A percentile compares a stretch with the other conserved stretches of the same genome.
phyloP scores from a whole-genome alignment of 2,888 invertebrate genomes.

The Acanthoscelides obtectus region DNA sequence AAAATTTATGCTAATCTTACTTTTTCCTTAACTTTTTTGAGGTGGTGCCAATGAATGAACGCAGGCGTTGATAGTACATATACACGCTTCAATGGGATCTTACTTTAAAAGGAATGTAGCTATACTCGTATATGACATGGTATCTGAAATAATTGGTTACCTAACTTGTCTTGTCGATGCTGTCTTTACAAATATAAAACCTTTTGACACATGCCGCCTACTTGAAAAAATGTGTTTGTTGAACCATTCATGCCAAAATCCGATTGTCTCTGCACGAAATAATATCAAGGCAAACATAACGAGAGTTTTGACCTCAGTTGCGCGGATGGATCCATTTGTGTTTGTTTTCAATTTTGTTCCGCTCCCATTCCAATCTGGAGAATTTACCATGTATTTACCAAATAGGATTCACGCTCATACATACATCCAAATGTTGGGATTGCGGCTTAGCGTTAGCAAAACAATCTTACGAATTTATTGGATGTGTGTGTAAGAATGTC shows the following conservation, averaged over 20 bases:
- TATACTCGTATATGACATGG: no score
- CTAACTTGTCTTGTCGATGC: no score
- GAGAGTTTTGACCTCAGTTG: background rate
- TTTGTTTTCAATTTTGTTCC: background rate
- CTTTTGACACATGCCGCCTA: no score
- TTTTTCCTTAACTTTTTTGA: no score
- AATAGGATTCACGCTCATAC: background rate
- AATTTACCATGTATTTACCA: background rate
- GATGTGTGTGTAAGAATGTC: background rate
- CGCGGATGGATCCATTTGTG: background rate
- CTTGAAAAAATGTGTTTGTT: no score
- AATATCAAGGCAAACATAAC: background rate
- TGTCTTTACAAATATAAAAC: no score
- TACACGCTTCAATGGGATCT: no score
- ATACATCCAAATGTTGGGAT: background rate
- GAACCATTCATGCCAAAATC: background rate
- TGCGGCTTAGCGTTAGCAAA: background rate
- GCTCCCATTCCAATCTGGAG: background rate
- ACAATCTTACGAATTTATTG: background rate
- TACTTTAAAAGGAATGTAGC: no score
- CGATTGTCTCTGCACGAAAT: background rate
- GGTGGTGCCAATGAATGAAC: no score
- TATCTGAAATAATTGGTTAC: no score
- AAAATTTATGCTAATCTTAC: no score
- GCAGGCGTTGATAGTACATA: no score